Evolutionary conservation across 2,113 vertebrate species (phyloP), one percentile per base, ranked within the genome.

Genomic region (Trichechus manatus): DNA sequence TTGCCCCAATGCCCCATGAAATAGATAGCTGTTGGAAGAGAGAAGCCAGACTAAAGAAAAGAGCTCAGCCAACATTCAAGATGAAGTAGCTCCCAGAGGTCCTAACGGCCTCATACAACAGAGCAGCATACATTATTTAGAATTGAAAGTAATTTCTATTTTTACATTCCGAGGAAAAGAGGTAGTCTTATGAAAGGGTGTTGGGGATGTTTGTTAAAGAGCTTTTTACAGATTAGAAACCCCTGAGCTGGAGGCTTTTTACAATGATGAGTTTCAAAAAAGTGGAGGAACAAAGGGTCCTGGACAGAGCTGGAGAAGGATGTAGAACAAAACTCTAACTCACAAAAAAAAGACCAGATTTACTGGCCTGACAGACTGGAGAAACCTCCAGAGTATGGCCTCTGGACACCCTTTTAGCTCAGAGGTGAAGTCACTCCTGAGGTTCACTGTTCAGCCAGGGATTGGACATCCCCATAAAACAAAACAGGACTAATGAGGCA

Each of bases 61-160:
- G 61, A 80, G 19, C 56, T 39, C 25, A 2, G 7, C 27, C 2
- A 11, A 23, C 0, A 0, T 36, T 72, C 42, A 17, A 53, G 53
- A n/a, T 0, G 25, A 72, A 61, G 53, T 1, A 2, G 36, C 42
- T 66, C 8, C 17, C 4, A 6, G 44, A 70, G 8, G 47, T 15
- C 56, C 9, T 3, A 10, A 70, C 36, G 9, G 56, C 53, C 88
- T 93, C 77, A 17, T 1, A 56, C 77, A 93, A 17, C 2, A 91
- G 81, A 94, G 56, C 2, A 3, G 47, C 5, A 42, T 82, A 61
- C 87, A 78, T 96, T 95, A 95, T 95, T 95, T 83, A 96, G 92
- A 92, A 95, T 7, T 94, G 88, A 78, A 93, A 75, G 47, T 20
- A 27, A 27, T 59, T 96, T 95, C 94, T 97, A 66, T 93, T 89